Base-by-base conservation (phyloP, 2,113 vertebrate genomes). In the Ammodytes marinus region DNA sequence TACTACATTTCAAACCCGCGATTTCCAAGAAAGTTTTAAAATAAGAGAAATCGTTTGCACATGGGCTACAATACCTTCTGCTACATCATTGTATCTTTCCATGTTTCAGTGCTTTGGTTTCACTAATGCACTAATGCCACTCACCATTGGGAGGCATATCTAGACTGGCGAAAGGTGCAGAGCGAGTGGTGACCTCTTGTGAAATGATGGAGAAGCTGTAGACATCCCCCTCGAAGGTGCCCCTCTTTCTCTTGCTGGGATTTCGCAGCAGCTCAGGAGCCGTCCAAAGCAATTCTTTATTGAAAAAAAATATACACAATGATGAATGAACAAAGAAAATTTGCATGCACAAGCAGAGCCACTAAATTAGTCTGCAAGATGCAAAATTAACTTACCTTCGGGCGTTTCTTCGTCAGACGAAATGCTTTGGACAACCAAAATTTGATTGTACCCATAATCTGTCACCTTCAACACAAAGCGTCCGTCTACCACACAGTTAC, bases 401-500 rank as follows among this genome's bases (percentile, higher is more conserved):
- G 96, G 93, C 12, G 69, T 93, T 15, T 85, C 86, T 0, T 86
- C 79, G 0, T 87, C 89, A 0, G 8, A 4, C 0, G 78, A 6
- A 40, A 97, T 66, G 17, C 63, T 88, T 84, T 98, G 97, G 4
- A 91, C 69, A 3, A 90, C 91, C 76, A 97, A 82, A 35, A 99
- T 93, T 35, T 96, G 91, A 49, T 95, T 96, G 59, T 95, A 97
- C 60, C 97, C 96, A 8, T 98, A 97, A 84, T 99, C 98, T 0
- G 97, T 97, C 79, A 99, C 95, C 86, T 98, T 99, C 61, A 99
- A 94, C 65, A 99, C 97, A 54, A 99, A 99, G 80, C 97, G 96
- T 0, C 97, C 97, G 2, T 99, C 98, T 4, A 99, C 98, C 58
- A 99, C 95, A 65, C 98, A 99, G 92, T 99, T 99, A 1, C 97